Evolutionary conservation across 35 echinoderm and acorn worm species (phyloP), one percentile per base, ranked within the genome.

Genomic region (Holothuria glaberrima): DNA sequence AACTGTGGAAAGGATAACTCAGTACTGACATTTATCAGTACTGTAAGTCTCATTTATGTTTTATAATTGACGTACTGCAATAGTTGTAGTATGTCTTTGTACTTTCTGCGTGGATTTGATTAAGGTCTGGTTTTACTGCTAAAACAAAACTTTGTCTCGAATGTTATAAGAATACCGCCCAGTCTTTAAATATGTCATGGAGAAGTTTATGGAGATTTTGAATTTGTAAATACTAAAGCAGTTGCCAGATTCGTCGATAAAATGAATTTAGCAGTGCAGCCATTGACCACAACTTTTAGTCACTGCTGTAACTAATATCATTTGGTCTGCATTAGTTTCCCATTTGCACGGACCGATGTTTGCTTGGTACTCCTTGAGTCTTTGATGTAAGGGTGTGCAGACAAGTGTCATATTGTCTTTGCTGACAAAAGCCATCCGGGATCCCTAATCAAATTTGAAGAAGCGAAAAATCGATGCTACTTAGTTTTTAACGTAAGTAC

Each of bases 361-460:
- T 10, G 16, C n/a, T 68, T 24, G 64, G 9, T 20, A 5, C n/a
- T 68, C 13, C 30, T 25, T 6, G 38, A 38, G 18, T 33, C 30
- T 28, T 68, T 28, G 31, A 22, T 33, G 71, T 75, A 38, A 35
- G 41, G 20, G 44, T 41, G 44, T 41, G 24, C 25, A 69, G 12
- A 69, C 25, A 41, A 75, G 28, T 38, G 33, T 38, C 34, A 75
- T 75, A 41, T 45, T 34, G 29, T 75, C 71, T 75, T 75, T 32
- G 29, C 31, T 22, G 71, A 38, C 71, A 75, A 75, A 75, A 75
- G 71, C 33, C 29, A 45, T 31, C 21, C 71, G 12, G 71, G 71
- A 41, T n/a, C 71, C 12, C 71, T 75, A 75, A 75, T 75, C 38
- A 75, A 75, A 75, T 75, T 75, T 75, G 71, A 75, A 41, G 71